phyloP scores from a whole-genome alignment of 2,888 invertebrate species.

The Synanthedon myopaeformis region DNA sequence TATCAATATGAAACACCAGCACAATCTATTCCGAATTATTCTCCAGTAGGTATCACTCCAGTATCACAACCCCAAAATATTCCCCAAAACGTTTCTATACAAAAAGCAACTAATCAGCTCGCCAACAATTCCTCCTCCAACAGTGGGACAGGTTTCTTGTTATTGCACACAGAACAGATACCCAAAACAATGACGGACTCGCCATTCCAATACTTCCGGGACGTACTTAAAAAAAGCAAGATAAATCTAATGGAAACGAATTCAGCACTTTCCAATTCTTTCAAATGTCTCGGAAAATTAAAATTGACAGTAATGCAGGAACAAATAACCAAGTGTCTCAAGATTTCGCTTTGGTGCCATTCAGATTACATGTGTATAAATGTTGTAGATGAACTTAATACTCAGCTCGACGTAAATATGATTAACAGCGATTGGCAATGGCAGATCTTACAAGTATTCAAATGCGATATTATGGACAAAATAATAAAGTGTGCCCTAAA shows the following conservation, averaged over 20 bases:
- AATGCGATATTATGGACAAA: conserved; percentile 29
- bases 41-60: neutral
- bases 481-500: conserved; percentile 30
- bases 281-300: conserved; percentile 38
- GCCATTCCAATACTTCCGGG: conserved; percentile 42
- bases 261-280: conserved; percentile 14
- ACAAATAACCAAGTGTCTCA: conserved; percentile 25
- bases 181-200: conserved; percentile 42
- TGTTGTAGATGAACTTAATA: conserved; percentile 27
- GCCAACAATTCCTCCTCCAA: neutral
- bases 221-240: conserved; percentile 32
- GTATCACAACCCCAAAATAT: neutral
- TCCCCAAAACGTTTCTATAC: neutral
- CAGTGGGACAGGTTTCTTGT: conserved; percentile 16
- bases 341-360: conserved; percentile 28
- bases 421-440: conserved; percentile 54
- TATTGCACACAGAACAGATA: conserved; percentile 38
- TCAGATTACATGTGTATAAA: conserved; percentile 34
- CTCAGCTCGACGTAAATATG: conserved; percentile 26
- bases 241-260: conserved; percentile 27
- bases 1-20: too few relatives aligned
- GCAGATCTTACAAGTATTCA: conserved; percentile 47
- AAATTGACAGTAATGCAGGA: conserved; percentile 43
- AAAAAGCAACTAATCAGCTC: too few relatives aligned
- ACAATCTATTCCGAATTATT: too few relatives aligned